A percentile compares a stretch with the other conserved stretches of the same genome.
Evolutionary conservation across 1,140 invertebrate genomes (phyloP).

Genomic region (Drosophila albomicans): DNA sequence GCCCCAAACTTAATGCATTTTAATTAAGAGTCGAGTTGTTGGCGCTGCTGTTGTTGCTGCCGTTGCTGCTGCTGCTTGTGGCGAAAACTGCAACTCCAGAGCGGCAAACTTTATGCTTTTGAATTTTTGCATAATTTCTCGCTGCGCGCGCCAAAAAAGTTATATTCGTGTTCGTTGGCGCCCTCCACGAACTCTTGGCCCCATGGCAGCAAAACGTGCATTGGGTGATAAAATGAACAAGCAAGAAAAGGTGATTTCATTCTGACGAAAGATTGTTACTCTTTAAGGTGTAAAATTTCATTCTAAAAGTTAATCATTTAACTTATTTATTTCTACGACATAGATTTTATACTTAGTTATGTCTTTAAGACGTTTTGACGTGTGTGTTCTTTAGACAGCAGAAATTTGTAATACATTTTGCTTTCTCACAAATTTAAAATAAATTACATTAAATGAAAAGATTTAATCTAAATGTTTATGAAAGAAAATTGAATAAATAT

Average conservation of each 20-base stretch:
- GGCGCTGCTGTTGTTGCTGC: slow-evolving; percentile 17
- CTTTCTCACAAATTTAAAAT: no score
- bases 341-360: no score
- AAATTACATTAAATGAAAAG: no score
- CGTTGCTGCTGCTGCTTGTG: slow-evolving; percentile 12
- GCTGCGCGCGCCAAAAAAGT: slow-evolving; percentile 30
- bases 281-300: background rate
- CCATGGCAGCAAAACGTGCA: background rate
- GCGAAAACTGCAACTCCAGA: slow-evolving; percentile 32
- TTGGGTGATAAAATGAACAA: slow-evolving; percentile 34
- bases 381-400: no score
- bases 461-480: no score
- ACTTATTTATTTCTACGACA: no score
- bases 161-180: background rate
- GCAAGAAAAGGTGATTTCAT: background rate
- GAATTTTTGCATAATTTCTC: slow-evolving; percentile 55
- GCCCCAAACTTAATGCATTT: slow-evolving; percentile 63
- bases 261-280: slow-evolving; percentile 11
- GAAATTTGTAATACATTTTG: no score
- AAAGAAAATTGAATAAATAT: no score
- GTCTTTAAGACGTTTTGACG: no score
- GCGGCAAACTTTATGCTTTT: slow-evolving; percentile 58
- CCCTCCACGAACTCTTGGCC: background rate
- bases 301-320: no score
- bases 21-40: slow-evolving; percentile 54